These are phyloP conservation scores for Adelognathus sp. DNA, from an alignment of 2,888 invertebrate species.

Conservation along the genomic window DNA sequence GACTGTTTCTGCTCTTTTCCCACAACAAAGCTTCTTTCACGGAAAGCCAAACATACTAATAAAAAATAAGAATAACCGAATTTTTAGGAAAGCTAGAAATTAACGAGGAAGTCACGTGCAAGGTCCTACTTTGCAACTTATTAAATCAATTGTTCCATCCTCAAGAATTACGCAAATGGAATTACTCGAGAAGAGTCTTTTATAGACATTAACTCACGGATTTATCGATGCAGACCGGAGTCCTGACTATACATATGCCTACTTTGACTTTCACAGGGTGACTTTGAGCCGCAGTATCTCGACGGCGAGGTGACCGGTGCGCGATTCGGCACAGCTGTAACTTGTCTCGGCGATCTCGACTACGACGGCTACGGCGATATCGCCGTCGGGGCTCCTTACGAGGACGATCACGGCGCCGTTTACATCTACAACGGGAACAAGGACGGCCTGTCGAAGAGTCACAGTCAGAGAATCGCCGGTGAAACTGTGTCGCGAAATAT, in stretches of 20 bases:
- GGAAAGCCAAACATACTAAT: too few species aligned
- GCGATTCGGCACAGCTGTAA: constrained; percentile 84
- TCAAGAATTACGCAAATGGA: too few species aligned
- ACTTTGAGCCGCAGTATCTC: constrained; percentile 62
- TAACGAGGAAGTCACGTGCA: too few species aligned
- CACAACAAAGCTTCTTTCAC: not conserved
- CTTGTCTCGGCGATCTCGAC: constrained; percentile 84
- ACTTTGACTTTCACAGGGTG: constrained; percentile 49
- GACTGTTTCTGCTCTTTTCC: not conserved
- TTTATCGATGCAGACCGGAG: too few species aligned
- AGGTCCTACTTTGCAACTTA: too few species aligned
- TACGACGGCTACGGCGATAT: constrained; percentile 82
- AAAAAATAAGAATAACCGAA: not conserved
- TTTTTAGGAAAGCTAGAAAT: not conserved
- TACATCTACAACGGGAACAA: constrained; percentile 74
- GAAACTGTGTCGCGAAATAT: constrained; percentile 66
- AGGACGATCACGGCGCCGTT: constrained; percentile 70
- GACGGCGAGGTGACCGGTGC: constrained; percentile 80
- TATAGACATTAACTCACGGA: too few species aligned
- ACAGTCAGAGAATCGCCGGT: constrained; percentile 78
- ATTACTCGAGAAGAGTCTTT: too few species aligned
- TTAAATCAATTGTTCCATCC: too few species aligned
- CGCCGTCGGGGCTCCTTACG: constrained; percentile 76
- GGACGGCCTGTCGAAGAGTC: constrained; percentile 66
- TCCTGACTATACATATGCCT: too few species aligned